Base-by-base conservation (phyloP, 2,888 invertebrate genomes). In the Drosophila prostipennis region DNA sequence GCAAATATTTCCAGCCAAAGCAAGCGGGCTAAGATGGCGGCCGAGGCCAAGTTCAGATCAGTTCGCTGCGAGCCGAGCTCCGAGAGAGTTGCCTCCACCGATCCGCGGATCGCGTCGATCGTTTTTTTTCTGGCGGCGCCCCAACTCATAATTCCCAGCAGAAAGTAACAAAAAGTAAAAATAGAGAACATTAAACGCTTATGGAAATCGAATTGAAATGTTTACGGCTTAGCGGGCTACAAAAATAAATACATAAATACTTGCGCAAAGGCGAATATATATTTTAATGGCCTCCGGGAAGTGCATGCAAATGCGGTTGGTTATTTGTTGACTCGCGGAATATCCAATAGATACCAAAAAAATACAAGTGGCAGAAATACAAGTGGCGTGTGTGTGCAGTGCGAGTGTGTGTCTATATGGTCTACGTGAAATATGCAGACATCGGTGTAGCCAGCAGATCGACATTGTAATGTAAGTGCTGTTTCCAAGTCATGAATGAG, bases 21-120 rank as follows among this genome's bases (percentile, higher is more conserved):
- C 74, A 76, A 74, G 59, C 75, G 74, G 87, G 75, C 87, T 89
- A 92, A 92, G 86, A 92, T 91, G 92, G 92, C 91, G 91, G 88
- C 91, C 87, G 81, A 82, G 89, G 85, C 89, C 89, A 87, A 87
- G 86, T 89, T 86, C 89, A 89, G 84, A 64, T 86, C 84, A 88
- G 87, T 84, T 72, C 64, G 80, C 59, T 76, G 78, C 72, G 80
- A 83, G 90, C 88, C 90, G 92, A 91, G 90, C 89, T 87, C 87
- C 82, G 82, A 88, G 90, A 90, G 91, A 89, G 91, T 91, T 70
- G 79, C 49, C 65, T 89, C 76, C 51, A 53, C 52, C 63, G 88
- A 53, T 52, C 61, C 84, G 83, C 84, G 46, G 59, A 67, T 69
- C 48, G 56, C 34, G 39, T 26, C 32, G 45, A 67, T 60, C 56